phyloP scores from a whole-genome alignment of 2,113 vertebrate genomes.

The Limanda limanda region DNA sequence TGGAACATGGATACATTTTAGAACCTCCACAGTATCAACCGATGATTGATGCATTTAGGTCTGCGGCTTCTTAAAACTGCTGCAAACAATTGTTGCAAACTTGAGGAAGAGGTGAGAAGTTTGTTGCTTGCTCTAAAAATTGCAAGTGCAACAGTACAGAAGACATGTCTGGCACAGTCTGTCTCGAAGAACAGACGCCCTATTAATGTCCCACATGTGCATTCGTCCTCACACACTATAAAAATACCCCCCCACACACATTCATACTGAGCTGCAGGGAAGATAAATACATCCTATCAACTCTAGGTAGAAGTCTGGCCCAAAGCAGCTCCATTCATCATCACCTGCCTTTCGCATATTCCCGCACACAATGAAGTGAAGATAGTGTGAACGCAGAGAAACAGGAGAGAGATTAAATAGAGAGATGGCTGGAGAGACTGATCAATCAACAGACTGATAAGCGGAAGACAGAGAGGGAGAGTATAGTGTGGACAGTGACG shows the following conservation, averaged over 20 bases:
- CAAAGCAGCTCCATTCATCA: conserved; percentile 60
- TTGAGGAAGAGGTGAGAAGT: conserved; percentile 51
- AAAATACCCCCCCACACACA: background rate
- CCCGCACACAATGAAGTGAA: conserved; percentile 27
- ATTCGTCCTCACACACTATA: conserved; percentile 15
- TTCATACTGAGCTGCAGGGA: conserved; percentile 21
- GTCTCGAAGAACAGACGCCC: conserved; percentile 34
- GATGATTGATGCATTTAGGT: conserved; percentile 20
- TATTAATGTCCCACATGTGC: conserved; percentile 24
- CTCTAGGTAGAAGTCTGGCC: conserved; percentile 7
- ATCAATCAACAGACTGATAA: conserved; percentile 34
- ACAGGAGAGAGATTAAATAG: background rate
- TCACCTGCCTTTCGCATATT: background rate
- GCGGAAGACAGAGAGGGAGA: background rate
- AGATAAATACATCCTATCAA: conserved; percentile 51
- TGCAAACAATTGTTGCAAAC: conserved; percentile 34
- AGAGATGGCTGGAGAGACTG: conserved; percentile 12
- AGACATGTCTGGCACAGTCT: conserved; percentile 43
- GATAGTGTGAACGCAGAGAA: conserved; percentile 8
- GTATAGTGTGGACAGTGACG: background rate
- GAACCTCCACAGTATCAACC: background rate
- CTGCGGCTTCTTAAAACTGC: conserved; percentile 24
- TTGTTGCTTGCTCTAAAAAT: conserved; percentile 51
- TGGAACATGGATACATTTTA: conserved; percentile 7
- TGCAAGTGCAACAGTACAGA: conserved; percentile 5